Percentiles rank a stretch among this genome's conserved stretches.
Evolutionary conservation across 1,140 invertebrate species (phyloP).

Genomic region (Pemphigus obesinymphae): DNA sequence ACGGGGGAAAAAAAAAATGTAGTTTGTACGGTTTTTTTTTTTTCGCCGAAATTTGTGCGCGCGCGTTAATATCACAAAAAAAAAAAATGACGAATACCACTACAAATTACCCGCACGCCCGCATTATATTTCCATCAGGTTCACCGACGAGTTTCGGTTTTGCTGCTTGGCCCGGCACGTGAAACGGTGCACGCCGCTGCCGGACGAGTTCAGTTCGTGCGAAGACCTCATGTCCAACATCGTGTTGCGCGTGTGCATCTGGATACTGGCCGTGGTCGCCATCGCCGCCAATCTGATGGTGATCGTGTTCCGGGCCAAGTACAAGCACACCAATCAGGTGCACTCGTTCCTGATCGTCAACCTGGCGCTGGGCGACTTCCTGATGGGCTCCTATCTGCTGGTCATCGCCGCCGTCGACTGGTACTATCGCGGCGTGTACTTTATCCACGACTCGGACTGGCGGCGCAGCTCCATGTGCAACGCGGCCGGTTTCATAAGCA

Average conservation of each 20-base stretch:
- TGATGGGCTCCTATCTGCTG: constrained; percentile 58
- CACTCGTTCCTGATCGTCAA: constrained; percentile 59
- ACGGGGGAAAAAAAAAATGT: too few species aligned
- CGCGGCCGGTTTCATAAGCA: constrained; percentile 58
- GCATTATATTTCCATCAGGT: too few species aligned
- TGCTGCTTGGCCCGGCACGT: constrained; percentile 55
- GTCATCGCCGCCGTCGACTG: constrained; percentile 56
- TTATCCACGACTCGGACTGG: constrained; percentile 55
- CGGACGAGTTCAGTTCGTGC: constrained; percentile 58
- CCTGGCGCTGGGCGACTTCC: constrained; percentile 55
- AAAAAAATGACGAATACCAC: too few species aligned
- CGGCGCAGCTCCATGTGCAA: constrained; percentile 55
- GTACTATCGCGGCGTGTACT: constrained; percentile 56
- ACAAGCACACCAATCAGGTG: constrained; percentile 51
- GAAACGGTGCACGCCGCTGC: constrained; percentile 51
- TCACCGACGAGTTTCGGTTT: constrained; percentile 55
- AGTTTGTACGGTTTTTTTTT: too few species aligned
- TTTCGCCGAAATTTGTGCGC: too few species aligned
- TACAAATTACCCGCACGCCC: too few species aligned
- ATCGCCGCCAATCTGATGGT: constrained; percentile 56
- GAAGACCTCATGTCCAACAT: constrained; percentile 59
- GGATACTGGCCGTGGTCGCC: constrained; percentile 56
- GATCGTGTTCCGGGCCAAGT: constrained; percentile 53
- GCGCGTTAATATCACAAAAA: too few species aligned
- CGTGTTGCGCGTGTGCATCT: constrained; percentile 55